These are phyloP conservation scores for Actinemys pallida DNA, from an alignment of 2,113 vertebrate species.

Conservation along the genomic window DNA sequence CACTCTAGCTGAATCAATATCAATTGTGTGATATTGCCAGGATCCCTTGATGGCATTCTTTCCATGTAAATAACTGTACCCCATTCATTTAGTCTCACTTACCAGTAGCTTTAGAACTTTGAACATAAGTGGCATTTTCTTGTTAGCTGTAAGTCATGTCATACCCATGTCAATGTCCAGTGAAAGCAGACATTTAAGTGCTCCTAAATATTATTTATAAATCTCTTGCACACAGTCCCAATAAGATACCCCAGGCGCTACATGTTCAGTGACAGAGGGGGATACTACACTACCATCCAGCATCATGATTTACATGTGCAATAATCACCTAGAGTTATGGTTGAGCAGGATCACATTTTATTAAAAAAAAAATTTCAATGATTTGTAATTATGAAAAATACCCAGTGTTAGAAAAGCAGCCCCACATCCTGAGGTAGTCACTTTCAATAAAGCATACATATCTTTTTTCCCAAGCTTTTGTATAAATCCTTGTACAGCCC, in stretches of 20 bases:
- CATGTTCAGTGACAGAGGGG: fast-evolving
- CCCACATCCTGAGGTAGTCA: background rate
- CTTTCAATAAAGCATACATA: background rate
- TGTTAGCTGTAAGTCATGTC: background rate
- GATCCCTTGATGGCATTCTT: background rate
- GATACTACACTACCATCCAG: background rate
- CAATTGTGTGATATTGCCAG: background rate
- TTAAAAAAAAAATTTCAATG: background rate
- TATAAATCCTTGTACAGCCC: background rate
- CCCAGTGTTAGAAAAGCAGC: background rate
- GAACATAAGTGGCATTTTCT: background rate
- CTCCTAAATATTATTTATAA: background rate
- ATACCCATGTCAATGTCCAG: fast-evolving
- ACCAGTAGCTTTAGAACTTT: background rate
- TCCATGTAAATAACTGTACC: background rate
- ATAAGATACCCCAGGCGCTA: background rate
- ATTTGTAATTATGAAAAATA: background rate
- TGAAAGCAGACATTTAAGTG: background rate
- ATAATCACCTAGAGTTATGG: background rate
- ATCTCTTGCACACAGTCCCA: background rate
- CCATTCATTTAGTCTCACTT: background rate
- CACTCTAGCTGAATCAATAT: fast-evolving
- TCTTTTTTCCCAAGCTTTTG: background rate
- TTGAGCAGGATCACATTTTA: background rate
- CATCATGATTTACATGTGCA: background rate